Evolutionary conservation across 1,140 invertebrate genomes (phyloP).

Genomic region (Colletes gigas): DNA sequence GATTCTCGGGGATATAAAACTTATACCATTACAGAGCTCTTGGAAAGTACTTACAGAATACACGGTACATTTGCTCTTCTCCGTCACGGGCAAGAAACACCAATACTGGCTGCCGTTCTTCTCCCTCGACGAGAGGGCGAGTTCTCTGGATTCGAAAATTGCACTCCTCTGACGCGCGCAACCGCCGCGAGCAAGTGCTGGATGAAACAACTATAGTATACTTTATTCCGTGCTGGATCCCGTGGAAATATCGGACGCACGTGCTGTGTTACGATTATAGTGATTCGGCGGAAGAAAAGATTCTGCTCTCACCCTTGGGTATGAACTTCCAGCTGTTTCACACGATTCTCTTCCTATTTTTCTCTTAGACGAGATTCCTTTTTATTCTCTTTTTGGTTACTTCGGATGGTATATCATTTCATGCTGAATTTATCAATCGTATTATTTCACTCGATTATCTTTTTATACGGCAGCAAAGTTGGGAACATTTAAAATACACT

Average conservation of each 20-base stretch:
- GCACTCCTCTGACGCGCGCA: neutral
- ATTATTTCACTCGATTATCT: no score
- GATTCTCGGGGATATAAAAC: conserved; percentile 12
- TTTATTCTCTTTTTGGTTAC: no score
- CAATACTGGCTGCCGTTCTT: neutral
- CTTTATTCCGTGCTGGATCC: neutral
- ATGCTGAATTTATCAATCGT: no score
- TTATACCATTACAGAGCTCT: neutral
- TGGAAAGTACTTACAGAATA: conserved; percentile 13
- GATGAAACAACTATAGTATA: neutral
- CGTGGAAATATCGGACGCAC: conserved; percentile 17
- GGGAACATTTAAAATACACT: no score
- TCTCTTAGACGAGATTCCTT: neutral
- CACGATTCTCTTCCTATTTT: neutral
- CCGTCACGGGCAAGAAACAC: conserved; percentile 21
- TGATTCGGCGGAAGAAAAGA: neutral
- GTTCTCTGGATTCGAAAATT: conserved; percentile 4
- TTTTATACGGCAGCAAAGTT: no score
- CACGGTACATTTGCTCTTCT: conserved; percentile 28
- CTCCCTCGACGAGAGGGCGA: neutral
- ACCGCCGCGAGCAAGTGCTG: neutral
- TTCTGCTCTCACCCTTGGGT: neutral
- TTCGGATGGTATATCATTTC: no score
- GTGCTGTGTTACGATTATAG: conserved; percentile 4
- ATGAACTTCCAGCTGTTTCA: neutral